These are phyloP conservation scores for Atopsyche davidsoni DNA, from an alignment of 1,140 invertebrate genomes.

Conservation along the genomic window DNA sequence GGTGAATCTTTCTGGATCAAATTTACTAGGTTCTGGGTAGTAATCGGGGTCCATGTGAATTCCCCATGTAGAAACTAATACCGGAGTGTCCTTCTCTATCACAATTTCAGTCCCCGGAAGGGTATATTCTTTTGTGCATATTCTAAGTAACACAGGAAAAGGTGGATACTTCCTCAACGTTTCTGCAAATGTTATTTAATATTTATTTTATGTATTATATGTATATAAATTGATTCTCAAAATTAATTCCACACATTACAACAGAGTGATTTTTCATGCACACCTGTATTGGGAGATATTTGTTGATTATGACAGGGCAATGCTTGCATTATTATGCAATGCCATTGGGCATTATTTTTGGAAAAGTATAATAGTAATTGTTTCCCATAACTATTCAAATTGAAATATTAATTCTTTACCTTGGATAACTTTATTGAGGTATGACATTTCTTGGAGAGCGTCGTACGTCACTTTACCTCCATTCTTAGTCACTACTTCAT, in stretches of 20 bases:
- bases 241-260: too few species aligned
- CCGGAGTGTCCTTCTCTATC: constrained; percentile 43
- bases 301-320: too few species aligned
- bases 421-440: constrained; percentile 39
- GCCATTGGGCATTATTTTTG: not conserved
- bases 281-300: too few species aligned
- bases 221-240: too few species aligned
- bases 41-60: constrained; percentile 37
- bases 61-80: constrained; percentile 44
- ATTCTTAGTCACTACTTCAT: constrained; percentile 36
- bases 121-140: constrained; percentile 31
- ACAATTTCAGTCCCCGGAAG: constrained; percentile 42
- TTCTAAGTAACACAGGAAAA: constrained; percentile 28
- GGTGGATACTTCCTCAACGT: constrained; percentile 32
- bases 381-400: not conserved
- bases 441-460: constrained; percentile 38
- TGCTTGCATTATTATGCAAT: too few species aligned
- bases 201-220: too few species aligned
- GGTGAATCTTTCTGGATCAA: constrained; percentile 40
- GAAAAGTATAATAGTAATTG: not conserved
- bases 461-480: constrained; percentile 48
- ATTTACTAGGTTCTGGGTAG: constrained; percentile 39
- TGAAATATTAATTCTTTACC: constrained; percentile 30
- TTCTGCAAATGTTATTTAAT: too few species aligned
- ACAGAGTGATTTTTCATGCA: too few species aligned